Evolutionary conservation across 2,888 invertebrate genomes (phyloP).

Genomic region (Ornithoptera priamus): DNA sequence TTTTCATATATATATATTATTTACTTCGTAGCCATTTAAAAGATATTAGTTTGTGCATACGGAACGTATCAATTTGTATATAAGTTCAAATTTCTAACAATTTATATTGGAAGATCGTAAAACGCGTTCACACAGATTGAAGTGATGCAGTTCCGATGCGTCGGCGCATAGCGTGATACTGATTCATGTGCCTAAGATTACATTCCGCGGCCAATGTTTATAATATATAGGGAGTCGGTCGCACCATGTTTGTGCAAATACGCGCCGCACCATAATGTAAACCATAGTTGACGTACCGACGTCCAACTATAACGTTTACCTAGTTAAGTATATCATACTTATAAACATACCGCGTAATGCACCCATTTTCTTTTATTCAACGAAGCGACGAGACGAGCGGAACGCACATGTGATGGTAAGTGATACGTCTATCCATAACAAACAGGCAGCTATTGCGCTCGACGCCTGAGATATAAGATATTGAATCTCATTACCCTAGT

Average conservation of each 20-base stretch:
- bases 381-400: no score
- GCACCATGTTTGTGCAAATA: conserved; percentile 5
- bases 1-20: not conserved
- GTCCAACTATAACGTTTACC: not conserved
- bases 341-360: no score
- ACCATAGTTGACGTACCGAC: not conserved
- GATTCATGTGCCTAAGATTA: conserved; percentile 10
- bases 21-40: not conserved
- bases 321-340: not conserved
- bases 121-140: not conserved
- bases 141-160: not conserved
- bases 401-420: no score
- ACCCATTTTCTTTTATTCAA: no score
- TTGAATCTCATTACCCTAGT: no score
- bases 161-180: not conserved
- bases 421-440: no score
- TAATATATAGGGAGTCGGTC: conserved; percentile 16
- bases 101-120: not conserved
- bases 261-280: not conserved
- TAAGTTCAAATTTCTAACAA: not conserved
- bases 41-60: not conserved
- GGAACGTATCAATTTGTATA: not conserved
- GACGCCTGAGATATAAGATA: no score
- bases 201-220: conserved; percentile 20
- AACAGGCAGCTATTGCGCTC: no score